A percentile compares a stretch with the other conserved stretches of the same genome.
Evolutionary conservation across 2,797 vertebrate species (phyloP).

Genomic region (Sebastiscus albofasciatus): DNA sequence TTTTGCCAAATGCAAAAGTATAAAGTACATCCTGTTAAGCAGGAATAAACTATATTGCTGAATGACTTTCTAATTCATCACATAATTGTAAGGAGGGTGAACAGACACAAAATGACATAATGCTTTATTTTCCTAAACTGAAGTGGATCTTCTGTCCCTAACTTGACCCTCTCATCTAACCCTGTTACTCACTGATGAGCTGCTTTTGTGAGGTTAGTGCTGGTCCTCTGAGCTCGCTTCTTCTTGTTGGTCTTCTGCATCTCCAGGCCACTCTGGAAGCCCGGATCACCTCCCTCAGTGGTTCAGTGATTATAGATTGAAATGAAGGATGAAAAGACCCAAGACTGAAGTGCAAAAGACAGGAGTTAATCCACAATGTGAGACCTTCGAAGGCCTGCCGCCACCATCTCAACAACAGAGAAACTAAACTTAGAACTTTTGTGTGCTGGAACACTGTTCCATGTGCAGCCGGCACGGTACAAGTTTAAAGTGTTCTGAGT

Average conservation of each 20-base stretch:
- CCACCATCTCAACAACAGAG: background rate
- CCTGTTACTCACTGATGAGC: slow-evolving; percentile 56
- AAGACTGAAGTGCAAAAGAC: background rate
- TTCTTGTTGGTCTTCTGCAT: slow-evolving; percentile 58
- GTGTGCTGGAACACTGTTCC: background rate
- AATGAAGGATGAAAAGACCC: background rate
- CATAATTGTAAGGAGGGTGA: background rate
- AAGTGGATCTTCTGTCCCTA: background rate
- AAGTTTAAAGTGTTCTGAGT: background rate
- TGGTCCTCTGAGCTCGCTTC: slow-evolving; percentile 19
- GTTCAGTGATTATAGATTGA: background rate
- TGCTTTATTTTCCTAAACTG: background rate
- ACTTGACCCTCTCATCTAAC: background rate
- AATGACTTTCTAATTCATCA: background rate
- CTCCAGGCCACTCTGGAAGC: slow-evolving; percentile 10
- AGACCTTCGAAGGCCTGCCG: background rate
- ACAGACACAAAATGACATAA: background rate
- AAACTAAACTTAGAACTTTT: background rate
- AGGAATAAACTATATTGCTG: background rate
- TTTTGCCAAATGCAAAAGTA: background rate
- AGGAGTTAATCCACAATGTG: background rate
- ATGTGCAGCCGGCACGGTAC: background rate
- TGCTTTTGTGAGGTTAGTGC: slow-evolving; percentile 19
- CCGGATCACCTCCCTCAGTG: background rate
- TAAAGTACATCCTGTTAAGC: background rate